These are phyloP conservation scores for Pristionchus japonicus DNA, from an alignment of 2,888 invertebrate genomes.

Conservation along the genomic window DNA sequence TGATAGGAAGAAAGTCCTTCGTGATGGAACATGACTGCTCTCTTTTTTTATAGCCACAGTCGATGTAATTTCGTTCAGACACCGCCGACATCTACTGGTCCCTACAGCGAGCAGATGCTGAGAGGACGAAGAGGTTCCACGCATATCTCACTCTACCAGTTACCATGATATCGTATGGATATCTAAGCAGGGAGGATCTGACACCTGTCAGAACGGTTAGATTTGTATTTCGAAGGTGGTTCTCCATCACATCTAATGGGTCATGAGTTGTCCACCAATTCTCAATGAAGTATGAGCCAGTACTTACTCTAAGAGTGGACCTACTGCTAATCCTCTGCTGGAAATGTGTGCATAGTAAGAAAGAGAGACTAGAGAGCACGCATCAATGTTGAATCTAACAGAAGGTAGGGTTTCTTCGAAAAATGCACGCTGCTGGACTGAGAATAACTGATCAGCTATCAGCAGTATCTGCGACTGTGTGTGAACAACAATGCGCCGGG, in stretches of 20 bases:
- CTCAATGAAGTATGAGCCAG: no score
- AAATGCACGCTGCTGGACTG: neutral
- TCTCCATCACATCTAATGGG: no score
- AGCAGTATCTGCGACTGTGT: neutral
- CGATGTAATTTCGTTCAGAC: neutral
- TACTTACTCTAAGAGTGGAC: no score
- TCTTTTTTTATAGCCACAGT: neutral
- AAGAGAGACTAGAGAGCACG: neutral
- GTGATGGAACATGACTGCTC: no score
- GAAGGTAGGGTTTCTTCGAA: neutral
- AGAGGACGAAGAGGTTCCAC: neutral
- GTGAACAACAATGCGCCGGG: no score
- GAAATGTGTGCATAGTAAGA: neutral
- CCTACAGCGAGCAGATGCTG: neutral
- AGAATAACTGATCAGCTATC: neutral
- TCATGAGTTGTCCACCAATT: no score
- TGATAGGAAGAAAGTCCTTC: no score
- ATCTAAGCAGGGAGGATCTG: neutral
- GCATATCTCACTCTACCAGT: conserved; percentile 6
- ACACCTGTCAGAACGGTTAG: neutral
- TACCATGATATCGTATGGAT: conserved; percentile 7
- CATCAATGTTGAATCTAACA: neutral
- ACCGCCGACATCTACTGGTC: conserved; percentile 39
- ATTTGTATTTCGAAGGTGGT: no score
- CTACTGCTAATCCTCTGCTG: neutral